Percentiles rank a stretch among this genome's conserved stretches.
Evolutionary conservation across 2,888 invertebrate species (phyloP).

Genomic region (Lottia gigantea): DNA sequence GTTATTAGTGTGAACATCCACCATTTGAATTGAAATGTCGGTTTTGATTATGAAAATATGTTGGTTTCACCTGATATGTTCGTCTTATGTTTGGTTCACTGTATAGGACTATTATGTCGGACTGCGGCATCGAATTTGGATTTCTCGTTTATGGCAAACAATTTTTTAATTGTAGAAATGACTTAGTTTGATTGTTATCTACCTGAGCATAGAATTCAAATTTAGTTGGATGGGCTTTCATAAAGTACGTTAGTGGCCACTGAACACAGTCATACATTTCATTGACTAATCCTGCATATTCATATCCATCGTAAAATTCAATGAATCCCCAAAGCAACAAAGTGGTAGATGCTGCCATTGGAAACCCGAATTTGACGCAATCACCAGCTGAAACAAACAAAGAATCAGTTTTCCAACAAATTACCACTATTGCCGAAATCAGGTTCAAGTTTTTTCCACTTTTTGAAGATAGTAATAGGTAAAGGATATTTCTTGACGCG

Average conservation of each 20-base stretch:
- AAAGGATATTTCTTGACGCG: no score
- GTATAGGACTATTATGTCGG: background rate
- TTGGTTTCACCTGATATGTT: background rate
- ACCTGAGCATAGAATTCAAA: constrained; percentile 56
- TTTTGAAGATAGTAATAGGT: no score
- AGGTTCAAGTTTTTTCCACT: no score
- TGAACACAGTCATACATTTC: constrained; percentile 67
- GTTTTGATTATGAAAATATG: no score
- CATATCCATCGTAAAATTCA: constrained; percentile 52
- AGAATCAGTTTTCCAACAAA: no score
- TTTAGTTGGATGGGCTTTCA: constrained; percentile 67
- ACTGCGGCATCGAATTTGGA: background rate
- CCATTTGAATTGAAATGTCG: background rate
- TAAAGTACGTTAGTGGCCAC: constrained; percentile 75
- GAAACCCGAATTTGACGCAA: constrained; percentile 57
- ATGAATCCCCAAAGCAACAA: constrained; percentile 56
- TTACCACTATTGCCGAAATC: no score
- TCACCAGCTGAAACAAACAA: constrained; percentile 50
- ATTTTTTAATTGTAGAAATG: background rate
- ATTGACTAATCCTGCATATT: constrained; percentile 42
- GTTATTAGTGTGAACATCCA: background rate
- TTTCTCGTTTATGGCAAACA: background rate
- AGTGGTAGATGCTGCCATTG: constrained; percentile 56
- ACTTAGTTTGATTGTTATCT: constrained; percentile 12
- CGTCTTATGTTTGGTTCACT: background rate